Percentiles rank a stretch among this genome's conserved stretches.
Evolutionary conservation across 2,888 invertebrate species (phyloP).

Genomic region (Tinea semifulvella): DNA sequence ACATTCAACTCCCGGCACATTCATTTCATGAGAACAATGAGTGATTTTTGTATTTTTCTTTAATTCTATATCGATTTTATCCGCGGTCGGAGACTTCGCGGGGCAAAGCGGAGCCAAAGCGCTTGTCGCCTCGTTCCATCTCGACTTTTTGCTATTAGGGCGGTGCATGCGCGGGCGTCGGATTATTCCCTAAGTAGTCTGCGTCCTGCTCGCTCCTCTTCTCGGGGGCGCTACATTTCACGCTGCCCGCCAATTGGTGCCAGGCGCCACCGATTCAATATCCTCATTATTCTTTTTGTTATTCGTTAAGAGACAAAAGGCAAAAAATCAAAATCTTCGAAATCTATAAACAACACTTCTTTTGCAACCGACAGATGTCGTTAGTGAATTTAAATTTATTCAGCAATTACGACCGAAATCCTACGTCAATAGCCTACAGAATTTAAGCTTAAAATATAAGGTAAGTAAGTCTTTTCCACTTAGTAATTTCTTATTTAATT

Average conservation of each 20-base stretch:
- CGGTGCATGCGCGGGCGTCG: constrained; percentile 51
- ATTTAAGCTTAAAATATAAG: too few species aligned
- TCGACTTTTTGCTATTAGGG: constrained; percentile 55
- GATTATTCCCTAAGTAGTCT: constrained; percentile 29
- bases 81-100: constrained; percentile 31
- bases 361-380: too few species aligned
- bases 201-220: constrained; percentile 14
- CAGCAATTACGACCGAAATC: too few species aligned
- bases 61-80: constrained; percentile 67
- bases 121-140: constrained; percentile 60
- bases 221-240: constrained; percentile 46
- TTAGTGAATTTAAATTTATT: too few species aligned
- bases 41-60: constrained; percentile 66
- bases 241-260: constrained; percentile 22
- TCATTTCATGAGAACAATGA: constrained; percentile 68
- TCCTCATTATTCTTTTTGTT: background rate
- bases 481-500: too few species aligned
- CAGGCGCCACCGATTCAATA: background rate
- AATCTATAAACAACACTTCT: too few species aligned
- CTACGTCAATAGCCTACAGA: too few species aligned
- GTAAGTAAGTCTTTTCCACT: too few species aligned
- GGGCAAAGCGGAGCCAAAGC: constrained; percentile 46
- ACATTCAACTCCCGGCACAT: constrained; percentile 66
- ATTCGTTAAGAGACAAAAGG: too few species aligned
- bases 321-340: too few species aligned